Percentiles rank a stretch among this genome's conserved stretches.
phyloP scores from a whole-genome alignment of 64 coral and sea anemone species.

The Anthopleura sola region DNA sequence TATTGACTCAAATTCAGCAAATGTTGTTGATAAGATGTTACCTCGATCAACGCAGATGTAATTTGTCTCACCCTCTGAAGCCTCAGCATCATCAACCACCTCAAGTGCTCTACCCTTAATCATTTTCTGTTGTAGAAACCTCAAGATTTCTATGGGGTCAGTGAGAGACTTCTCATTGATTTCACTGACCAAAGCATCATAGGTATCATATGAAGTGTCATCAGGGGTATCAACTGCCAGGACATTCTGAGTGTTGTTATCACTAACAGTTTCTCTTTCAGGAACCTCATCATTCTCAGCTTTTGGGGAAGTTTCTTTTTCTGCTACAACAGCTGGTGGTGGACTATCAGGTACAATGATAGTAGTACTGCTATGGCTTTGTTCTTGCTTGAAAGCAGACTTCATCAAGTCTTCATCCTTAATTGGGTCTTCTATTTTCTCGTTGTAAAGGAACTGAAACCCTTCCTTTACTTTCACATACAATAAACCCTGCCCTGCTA shows the following conservation, averaged over 20 bases:
- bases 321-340: neutral
- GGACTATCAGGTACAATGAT: slow-evolving; percentile 2
- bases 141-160: slow-evolving; percentile 50
- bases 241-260: neutral
- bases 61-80: slow-evolving; percentile 53
- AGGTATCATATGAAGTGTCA: neutral
- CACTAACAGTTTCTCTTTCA: neutral
- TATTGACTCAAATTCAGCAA: slow-evolving; percentile 36
- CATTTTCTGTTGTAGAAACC: slow-evolving; percentile 53
- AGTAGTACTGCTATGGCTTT: neutral
- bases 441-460: slow-evolving; percentile 58
- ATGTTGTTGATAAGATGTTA: slow-evolving; percentile 40
- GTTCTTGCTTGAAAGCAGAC: neutral
- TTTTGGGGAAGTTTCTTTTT: neutral
- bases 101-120: slow-evolving; percentile 49
- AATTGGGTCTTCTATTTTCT: slow-evolving; percentile 7
- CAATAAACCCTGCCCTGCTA: slow-evolving; percentile 65
- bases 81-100: slow-evolving; percentile 10
- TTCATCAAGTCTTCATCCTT: slow-evolving; percentile 3
- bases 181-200: neutral
- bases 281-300: neutral
- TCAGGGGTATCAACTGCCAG: neutral
- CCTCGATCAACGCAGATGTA: slow-evolving; percentile 35
- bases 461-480: slow-evolving; percentile 77
- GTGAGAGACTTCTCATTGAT: neutral